A percentile compares a stretch with the other conserved stretches of the same genome.
These are phyloP conservation scores for Megaptera novaeangliae DNA, from an alignment of 2,113 vertebrate species.

Conservation along the genomic window DNA sequence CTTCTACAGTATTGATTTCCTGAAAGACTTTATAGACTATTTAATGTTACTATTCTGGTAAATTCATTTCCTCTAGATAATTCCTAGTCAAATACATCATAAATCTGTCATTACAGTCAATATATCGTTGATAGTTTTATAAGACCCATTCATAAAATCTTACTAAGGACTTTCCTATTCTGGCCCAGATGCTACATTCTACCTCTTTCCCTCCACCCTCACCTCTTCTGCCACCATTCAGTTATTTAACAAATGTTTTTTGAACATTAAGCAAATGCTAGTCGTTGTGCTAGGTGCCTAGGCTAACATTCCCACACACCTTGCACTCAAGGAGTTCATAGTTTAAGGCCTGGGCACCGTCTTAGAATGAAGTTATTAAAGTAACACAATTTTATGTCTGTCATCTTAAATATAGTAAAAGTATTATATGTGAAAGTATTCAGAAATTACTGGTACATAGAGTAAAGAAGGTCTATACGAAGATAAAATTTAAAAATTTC, in stretches of 20 bases:
- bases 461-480: not conserved
- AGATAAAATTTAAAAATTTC: not conserved
- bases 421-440: not conserved
- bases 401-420: not conserved
- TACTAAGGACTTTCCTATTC: not conserved
- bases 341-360: not conserved
- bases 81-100: not conserved
- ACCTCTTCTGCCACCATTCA: not conserved
- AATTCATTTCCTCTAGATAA: not conserved
- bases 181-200: not conserved
- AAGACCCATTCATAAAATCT: not conserved
- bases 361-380: constrained; percentile 20
- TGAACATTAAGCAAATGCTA: not conserved
- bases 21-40: not conserved
- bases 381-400: not conserved
- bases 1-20: not conserved
- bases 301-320: not conserved
- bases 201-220: not conserved
- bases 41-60: not conserved
- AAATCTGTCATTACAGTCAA: not conserved
- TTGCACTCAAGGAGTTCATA: not conserved
- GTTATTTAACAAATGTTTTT: not conserved
- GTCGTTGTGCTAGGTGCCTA: not conserved
- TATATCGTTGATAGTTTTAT: not conserved
- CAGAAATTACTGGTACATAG: not conserved